Base-by-base conservation (phyloP, 2,888 invertebrate genomes). In the Calameuta pallipes region DNA sequence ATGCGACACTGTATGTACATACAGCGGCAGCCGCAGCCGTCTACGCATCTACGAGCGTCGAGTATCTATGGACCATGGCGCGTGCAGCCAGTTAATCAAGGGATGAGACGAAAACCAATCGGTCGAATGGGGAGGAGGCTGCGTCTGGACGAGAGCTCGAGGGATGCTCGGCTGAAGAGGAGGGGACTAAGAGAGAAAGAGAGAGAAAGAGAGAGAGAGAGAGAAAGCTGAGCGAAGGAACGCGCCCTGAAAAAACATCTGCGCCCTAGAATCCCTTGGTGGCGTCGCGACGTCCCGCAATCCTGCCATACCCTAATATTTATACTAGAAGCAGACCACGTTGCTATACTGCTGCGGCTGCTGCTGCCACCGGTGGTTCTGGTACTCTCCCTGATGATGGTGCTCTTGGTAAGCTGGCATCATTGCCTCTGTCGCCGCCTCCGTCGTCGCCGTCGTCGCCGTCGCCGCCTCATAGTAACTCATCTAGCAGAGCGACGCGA, bases 11-110 rank as follows among this genome's bases (percentile, higher is more conserved):
- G 15, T 41, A 15, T 31, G 31, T 31, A 31, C 31, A 31, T 31
- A 31, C 31, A 31, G 31, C 31, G 1, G 31, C 15, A 41, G 15
- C 15, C 15, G 41, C 6, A 15, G 41, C 41, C 41, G 15, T 41
- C 15, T 2, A 41, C 41, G 15, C 15, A 41, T 41, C 41, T 41
- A 41, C 15, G 41, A 15, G 41, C 15, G 15, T 41, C 41, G 15
- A 41, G 41, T 41, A 15, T 41, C 41, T 15, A 41, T 41, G 15
- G 41, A 15, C 6, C 6, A 6, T 80, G 80, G 79, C 84, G 85
- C 86, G 85, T 85, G 85, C 85, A 83, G 82, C 83, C 82, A 84
- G 86, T 89, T 90, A 89, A 90, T 89, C 88, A 88, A 85, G 84
- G 87, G 86, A 87, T 87, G 86, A 87, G 83, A 84, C 84, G 83